Conservation (phyloP, 1,140 invertebrate genomes). For the Oryctes rhinoceros region DNA sequence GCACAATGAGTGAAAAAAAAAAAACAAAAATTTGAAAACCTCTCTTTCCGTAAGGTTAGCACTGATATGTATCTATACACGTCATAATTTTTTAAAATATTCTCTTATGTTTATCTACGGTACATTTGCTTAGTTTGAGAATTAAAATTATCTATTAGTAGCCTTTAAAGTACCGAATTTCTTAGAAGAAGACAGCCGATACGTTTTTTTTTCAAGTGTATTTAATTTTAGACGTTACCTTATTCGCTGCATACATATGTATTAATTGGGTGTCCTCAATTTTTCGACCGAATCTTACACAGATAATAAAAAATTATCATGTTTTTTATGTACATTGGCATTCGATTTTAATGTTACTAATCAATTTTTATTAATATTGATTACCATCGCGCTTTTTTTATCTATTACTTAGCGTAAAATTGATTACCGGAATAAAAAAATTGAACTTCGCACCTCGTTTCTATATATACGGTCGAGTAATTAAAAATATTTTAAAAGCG, state of each 20-base stretch:
- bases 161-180: neutral
- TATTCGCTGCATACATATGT: neutral
- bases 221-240: constrained; percentile 22
- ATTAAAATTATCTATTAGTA: no score
- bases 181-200: neutral
- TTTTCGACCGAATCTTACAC: neutral
- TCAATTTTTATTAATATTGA: constrained; percentile 20
- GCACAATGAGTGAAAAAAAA: no score
- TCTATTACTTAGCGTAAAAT: constrained; percentile 2
- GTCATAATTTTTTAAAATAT: no score
- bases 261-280: constrained; percentile 16
- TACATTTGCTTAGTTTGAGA: no score
- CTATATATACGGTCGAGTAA: neutral
- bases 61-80: no score
- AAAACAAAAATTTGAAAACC: no score
- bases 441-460: neutral
- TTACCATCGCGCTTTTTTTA: neutral
- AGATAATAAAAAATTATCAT: constrained; percentile 20
- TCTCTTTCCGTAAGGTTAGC: no score
- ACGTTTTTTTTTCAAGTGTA: constrained; percentile 6
- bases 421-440: constrained; percentile 15
- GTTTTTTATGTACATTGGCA: constrained; percentile 17
- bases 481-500: neutral
- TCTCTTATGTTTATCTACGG: no score
- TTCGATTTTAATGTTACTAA: constrained; percentile 1